Evolutionary conservation across 2,113 vertebrate genomes (phyloP).

Genomic region (Oriolus oriolus): DNA sequence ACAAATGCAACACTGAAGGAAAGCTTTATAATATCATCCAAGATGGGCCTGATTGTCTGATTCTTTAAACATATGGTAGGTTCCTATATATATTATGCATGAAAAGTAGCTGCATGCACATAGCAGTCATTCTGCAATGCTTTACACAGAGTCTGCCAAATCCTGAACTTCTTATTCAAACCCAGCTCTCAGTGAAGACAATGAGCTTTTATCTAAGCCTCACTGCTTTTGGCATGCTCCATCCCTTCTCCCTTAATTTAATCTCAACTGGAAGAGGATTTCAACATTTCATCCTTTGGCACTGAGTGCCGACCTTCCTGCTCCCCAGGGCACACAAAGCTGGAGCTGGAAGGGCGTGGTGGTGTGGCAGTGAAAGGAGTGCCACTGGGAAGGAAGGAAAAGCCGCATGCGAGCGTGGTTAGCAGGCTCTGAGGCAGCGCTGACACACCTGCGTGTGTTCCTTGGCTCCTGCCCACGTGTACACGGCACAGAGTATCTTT

Average conservation of each 20-base stretch:
- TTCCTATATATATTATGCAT: conserved; percentile 49
- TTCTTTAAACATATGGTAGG: conserved; percentile 48
- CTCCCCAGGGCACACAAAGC: background rate
- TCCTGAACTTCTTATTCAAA: background rate
- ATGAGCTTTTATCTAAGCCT: background rate
- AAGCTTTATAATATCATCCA: conserved; percentile 10
- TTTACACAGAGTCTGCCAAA: conserved; percentile 25
- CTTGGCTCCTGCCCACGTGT: background rate
- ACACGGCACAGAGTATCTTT: background rate
- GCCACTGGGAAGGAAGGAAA: background rate
- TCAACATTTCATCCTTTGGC: background rate
- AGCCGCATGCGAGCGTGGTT: fast-evolving
- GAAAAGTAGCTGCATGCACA: conserved; percentile 36
- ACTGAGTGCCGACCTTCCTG: background rate
- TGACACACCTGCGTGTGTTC: background rate
- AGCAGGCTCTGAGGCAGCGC: background rate
- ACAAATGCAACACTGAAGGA: conserved; percentile 19
- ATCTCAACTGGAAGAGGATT: background rate
- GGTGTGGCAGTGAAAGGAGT: background rate
- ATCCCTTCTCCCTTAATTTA: background rate
- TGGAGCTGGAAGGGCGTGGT: background rate
- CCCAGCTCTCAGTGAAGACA: background rate
- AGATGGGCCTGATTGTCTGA: background rate
- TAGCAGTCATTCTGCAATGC: background rate
- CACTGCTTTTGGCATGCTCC: background rate